Conservation (phyloP, 2,888 invertebrate genomes). For the Lasioglossum malachurum region DNA sequence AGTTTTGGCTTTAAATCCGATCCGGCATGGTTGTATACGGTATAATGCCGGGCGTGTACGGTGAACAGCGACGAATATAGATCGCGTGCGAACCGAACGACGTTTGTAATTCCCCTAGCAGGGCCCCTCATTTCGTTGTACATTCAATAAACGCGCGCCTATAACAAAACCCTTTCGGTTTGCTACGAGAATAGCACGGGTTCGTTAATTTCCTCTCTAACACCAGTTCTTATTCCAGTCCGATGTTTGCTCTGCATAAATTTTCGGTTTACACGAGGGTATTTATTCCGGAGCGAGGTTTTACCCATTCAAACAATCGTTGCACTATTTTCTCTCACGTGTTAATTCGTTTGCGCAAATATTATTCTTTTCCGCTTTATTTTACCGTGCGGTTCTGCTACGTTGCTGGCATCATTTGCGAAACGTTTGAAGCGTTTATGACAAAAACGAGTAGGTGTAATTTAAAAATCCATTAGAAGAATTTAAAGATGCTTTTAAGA, state of each 20-base stretch:
- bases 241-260: background rate
- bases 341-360: background rate
- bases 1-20: background rate
- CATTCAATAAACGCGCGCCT: slow-evolving; percentile 1
- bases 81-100: background rate
- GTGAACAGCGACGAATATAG: background rate
- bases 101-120: slow-evolving; percentile 13
- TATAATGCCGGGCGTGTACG: background rate
- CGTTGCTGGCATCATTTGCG: background rate
- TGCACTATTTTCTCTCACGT: background rate
- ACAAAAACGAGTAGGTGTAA: no score
- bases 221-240: background rate
- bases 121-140: background rate
- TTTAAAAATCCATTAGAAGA: no score
- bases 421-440: no score
- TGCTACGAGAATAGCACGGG: background rate
- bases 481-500: no score
- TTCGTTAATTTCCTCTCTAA: background rate
- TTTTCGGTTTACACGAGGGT: background rate
- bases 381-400: background rate
- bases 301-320: background rate
- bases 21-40: background rate
- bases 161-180: slow-evolving; percentile 6
- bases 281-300: background rate
- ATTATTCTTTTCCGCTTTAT: background rate